Percentiles rank a stretch among this genome's conserved stretches.
Conservation (phyloP, 2,797 vertebrate species). For the Sebastes goodei region DNA sequence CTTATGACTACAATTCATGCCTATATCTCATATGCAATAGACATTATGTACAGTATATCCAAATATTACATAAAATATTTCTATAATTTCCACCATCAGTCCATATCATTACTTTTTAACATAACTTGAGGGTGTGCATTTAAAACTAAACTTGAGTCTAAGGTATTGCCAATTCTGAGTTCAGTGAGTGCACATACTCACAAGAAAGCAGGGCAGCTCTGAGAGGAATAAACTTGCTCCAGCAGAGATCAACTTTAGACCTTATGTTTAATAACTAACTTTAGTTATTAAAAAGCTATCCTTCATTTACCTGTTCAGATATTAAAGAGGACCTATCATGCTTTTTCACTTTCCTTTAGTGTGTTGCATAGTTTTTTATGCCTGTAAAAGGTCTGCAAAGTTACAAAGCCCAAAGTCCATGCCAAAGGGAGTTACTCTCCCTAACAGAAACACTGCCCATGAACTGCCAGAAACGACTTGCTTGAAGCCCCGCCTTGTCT, state of each 20-base stretch:
- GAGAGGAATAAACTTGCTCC: accelerated
- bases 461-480: no score
- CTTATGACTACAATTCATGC: background rate
- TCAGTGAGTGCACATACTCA: background rate
- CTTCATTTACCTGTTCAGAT: background rate
- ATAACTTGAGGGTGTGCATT: background rate
- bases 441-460: no score
- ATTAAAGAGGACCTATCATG: no score
- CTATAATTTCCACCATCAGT: background rate
- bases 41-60: background rate
- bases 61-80: background rate
- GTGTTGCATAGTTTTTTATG: no score
- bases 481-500: no score
- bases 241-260: no score
- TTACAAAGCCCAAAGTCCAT: no score
- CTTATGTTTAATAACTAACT: background rate
- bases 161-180: background rate
- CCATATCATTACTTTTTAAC: background rate
- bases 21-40: background rate
- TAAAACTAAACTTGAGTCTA: background rate
- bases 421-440: no score
- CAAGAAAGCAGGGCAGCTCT: background rate
- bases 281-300: background rate
- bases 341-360: no score
- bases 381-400: no score